Evolutionary conservation across 2,888 invertebrate genomes (phyloP).

Genomic region (Saturnia japonica): DNA sequence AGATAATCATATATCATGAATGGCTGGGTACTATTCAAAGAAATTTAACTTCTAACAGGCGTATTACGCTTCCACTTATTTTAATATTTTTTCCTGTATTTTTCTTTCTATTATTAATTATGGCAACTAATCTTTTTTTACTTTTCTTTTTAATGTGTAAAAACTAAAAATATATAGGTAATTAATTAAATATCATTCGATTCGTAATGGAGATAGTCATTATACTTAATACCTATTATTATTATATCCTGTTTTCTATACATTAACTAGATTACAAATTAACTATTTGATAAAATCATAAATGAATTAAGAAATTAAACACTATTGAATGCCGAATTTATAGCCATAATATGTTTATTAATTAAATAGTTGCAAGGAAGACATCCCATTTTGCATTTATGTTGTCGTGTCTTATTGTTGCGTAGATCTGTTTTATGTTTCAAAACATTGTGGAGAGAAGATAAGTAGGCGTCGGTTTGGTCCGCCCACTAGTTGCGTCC

Average conservation of each 20-base stretch:
- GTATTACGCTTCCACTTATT: too few species aligned
- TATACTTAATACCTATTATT: too few species aligned
- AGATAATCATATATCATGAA: too few species aligned
- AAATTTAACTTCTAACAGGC: too few species aligned
- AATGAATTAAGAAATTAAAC: background rate
- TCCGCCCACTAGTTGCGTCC: conserved; percentile 71
- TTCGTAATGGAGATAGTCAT: too few species aligned
- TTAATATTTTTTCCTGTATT: too few species aligned
- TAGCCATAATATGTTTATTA: background rate
- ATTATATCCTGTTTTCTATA: background rate
- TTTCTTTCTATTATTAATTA: too few species aligned
- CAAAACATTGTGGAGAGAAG: conserved; percentile 44
- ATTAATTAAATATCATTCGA: too few species aligned
- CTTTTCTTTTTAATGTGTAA: too few species aligned
- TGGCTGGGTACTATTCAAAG: too few species aligned
- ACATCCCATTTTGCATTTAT: conserved; percentile 27
- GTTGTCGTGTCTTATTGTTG: conserved; percentile 51
- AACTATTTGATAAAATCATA: background rate
- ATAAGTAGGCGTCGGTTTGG: conserved; percentile 58
- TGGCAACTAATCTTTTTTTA: too few species aligned
- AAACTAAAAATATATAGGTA: too few species aligned
- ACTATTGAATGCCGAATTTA: background rate
- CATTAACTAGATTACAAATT: background rate
- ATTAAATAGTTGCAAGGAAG: background rate
- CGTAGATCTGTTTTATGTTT: conserved; percentile 48